Evolutionary conservation across 2,797 vertebrate genomes (phyloP).

Genomic region (Martes flavigula): DNA sequence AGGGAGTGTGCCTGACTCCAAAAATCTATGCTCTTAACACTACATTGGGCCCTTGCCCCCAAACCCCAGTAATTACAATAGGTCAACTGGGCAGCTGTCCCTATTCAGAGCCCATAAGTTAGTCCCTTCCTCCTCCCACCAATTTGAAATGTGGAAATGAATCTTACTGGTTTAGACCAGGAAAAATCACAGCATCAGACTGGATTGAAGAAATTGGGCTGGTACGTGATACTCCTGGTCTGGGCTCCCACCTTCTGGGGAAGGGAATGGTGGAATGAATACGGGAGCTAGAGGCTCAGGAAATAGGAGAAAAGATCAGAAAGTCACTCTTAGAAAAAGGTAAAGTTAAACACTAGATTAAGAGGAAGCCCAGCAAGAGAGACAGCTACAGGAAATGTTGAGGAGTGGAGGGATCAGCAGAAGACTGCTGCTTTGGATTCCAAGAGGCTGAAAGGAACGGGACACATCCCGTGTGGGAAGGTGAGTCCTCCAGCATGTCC

Average conservation of each 20-base stretch:
- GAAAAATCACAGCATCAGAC: neutral
- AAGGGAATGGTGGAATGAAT: neutral
- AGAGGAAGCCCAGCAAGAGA: neutral
- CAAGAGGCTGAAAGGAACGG: slow-evolving; percentile 53
- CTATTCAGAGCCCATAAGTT: neutral
- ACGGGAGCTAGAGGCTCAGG: neutral
- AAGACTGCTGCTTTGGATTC: neutral
- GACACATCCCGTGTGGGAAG: slow-evolving; percentile 38
- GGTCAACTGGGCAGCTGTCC: neutral
- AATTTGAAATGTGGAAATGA: neutral
- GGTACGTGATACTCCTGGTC: neutral
- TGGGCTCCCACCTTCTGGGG: neutral
- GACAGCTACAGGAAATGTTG: neutral
- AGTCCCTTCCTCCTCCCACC: neutral
- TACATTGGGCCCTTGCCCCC: neutral
- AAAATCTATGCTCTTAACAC: neutral
- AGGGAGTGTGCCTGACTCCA: neutral
- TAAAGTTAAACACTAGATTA: slow-evolving; percentile 14
- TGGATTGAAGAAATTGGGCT: neutral
- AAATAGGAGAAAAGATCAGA: neutral
- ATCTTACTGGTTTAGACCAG: slow-evolving; percentile 12
- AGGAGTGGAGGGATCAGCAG: neutral
- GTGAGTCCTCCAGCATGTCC: neutral
- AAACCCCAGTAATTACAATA: neutral
- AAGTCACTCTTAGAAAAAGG: neutral